phyloP scores from a whole-genome alignment of 1,140 invertebrate species.

The Camponotus pennsylvanicus region DNA sequence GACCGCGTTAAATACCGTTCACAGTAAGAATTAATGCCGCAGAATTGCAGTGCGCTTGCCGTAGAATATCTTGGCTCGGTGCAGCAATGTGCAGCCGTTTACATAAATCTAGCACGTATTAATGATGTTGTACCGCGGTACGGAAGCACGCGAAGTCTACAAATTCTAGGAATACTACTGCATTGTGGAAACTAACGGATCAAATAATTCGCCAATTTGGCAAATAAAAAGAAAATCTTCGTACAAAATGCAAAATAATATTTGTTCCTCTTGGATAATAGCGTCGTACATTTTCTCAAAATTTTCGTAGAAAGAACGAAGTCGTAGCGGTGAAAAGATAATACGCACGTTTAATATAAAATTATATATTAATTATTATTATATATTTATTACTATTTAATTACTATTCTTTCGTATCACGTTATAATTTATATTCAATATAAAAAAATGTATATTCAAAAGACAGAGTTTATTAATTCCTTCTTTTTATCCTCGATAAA shows the following conservation, averaged over 20 bases:
- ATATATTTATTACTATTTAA: not conserved
- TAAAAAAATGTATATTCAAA: not conserved
- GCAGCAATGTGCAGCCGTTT: constrained; percentile 6
- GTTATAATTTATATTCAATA: constrained; percentile 1
- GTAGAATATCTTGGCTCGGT: constrained; percentile 40
- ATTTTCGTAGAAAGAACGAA: not conserved
- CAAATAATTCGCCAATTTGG: not conserved
- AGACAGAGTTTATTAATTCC: not conserved
- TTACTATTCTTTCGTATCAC: not conserved
- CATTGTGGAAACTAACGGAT: not conserved
- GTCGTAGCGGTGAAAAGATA: not conserved
- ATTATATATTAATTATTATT: not conserved
- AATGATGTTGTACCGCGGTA: not conserved
- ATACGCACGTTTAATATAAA: not conserved
- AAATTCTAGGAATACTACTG: not conserved
- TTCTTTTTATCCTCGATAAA: not conserved
- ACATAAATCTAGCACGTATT: constrained; percentile 42
- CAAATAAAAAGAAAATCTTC: not conserved
- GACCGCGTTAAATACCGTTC: constrained; percentile 47
- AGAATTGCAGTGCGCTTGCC: not conserved
- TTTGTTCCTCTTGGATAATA: not conserved
- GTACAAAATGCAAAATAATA: not conserved
- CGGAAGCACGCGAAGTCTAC: constrained; percentile 7
- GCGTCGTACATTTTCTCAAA: not conserved
- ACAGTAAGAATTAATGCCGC: constrained; percentile 36